Evolutionary conservation across 2,888 invertebrate genomes (phyloP).

Genomic region (Ptychoptera albimana): DNA sequence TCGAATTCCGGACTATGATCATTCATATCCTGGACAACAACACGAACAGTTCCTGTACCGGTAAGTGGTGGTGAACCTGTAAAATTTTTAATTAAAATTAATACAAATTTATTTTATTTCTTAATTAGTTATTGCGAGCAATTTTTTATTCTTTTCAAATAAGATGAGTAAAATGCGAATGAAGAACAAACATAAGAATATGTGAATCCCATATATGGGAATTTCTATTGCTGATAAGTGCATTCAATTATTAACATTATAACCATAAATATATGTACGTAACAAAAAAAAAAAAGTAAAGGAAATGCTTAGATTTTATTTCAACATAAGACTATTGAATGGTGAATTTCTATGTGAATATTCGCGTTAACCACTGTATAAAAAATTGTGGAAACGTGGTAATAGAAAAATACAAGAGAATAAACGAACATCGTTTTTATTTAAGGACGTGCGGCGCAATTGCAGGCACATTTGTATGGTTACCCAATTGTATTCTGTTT

Average conservation of each 20-base stretch:
- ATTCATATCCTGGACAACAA: conserved; percentile 86
- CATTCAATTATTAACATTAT: conserved; percentile 1
- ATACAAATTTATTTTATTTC: neutral
- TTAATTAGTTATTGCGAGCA: neutral
- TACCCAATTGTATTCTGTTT: no score
- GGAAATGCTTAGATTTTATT: no score
- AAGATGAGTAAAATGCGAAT: neutral
- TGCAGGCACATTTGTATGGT: no score
- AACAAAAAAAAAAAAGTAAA: no score
- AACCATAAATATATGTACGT: neutral
- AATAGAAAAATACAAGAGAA: no score
- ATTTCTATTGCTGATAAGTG: neutral
- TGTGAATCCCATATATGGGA: neutral
- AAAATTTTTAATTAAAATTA: conserved; percentile 18
- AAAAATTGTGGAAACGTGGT: neutral
- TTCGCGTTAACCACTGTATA: no score
- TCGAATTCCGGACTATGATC: conserved; percentile 85
- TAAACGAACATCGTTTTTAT: no score
- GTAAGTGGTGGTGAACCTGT: conserved; percentile 82
- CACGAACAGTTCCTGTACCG: conserved; percentile 78
- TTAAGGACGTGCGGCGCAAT: no score
- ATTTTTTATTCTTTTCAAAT: neutral
- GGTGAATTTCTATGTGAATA: no score
- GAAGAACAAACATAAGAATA: conserved; percentile 1
- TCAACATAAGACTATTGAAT: no score